Percentiles rank a stretch among this genome's conserved stretches.
Evolutionary conservation across 2,888 invertebrate genomes (phyloP).

Genomic region (Himalopsyche kuldschensis): DNA sequence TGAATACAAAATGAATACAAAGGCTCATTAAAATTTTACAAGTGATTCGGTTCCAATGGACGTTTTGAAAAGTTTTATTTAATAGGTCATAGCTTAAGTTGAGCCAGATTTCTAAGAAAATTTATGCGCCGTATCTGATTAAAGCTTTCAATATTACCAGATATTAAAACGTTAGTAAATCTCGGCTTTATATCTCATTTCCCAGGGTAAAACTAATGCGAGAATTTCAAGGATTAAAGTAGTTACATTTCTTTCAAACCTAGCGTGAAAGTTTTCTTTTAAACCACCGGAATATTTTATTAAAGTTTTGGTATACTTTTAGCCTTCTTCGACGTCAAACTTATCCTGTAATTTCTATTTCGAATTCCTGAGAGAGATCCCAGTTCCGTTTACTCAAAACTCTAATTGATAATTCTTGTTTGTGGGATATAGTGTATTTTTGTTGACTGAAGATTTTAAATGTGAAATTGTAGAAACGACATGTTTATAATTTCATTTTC

Average conservation of each 20-base stretch:
- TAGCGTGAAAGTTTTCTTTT: neutral
- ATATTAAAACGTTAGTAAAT: neutral
- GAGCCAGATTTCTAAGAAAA: neutral
- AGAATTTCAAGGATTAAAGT: constrained; percentile 11
- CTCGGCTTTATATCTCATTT: neutral
- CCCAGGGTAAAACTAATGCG: neutral
- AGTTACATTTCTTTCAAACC: neutral
- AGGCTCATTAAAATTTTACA: neutral
- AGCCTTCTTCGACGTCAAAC: neutral
- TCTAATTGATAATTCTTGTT: neutral
- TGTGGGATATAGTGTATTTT: neutral
- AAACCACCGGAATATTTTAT: neutral
- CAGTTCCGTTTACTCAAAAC: neutral
- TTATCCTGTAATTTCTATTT: neutral
- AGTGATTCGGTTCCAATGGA: neutral
- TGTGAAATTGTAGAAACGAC: too few species aligned
- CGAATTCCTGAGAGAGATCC: neutral
- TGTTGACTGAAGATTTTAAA: too few species aligned
- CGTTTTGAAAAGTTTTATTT: neutral
- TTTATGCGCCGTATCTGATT: neutral
- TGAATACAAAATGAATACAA: too few species aligned
- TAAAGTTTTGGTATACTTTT: constrained; percentile 10
- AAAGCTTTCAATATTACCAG: neutral
- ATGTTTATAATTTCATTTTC: too few species aligned
- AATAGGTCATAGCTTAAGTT: neutral